These are phyloP conservation scores for Drosophila lacteicornis DNA, from an alignment of 1,140 invertebrate genomes.

Conservation along the genomic window DNA sequence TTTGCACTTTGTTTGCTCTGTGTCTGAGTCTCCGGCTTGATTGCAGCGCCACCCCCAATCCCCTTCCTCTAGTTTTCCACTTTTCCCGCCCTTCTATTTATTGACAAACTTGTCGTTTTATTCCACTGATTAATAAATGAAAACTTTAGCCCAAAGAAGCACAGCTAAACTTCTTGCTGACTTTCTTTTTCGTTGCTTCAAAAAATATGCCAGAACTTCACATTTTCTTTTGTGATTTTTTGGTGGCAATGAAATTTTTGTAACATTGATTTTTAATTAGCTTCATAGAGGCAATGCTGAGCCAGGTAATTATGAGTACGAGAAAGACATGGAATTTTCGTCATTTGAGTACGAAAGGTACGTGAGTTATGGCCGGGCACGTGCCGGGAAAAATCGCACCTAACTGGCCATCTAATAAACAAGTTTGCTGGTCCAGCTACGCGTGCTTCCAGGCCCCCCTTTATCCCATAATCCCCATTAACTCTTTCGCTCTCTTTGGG, in stretches of 20 bases:
- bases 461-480: conserved; percentile 22
- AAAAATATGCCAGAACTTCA: conserved; percentile 43
- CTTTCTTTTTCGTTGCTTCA: conserved; percentile 12
- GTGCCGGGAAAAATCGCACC: conserved; percentile 43
- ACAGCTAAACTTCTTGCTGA: conserved; percentile 54
- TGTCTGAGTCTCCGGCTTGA: conserved; percentile 76
- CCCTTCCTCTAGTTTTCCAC: neutral
- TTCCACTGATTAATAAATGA: conserved; percentile 73
- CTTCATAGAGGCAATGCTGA: conserved; percentile 1
- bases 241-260: conserved; percentile 68
- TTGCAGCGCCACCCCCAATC: conserved; percentile 56
- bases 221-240: conserved; percentile 12
- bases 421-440: conserved; percentile 56
- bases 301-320: neutral
- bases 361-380: conserved; percentile 46
- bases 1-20: conserved; percentile 70
- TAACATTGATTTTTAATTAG: conserved; percentile 79
- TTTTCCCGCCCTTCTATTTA: conserved; percentile 5
- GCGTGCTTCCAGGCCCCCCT: conserved; percentile 16
- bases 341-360: conserved; percentile 41
- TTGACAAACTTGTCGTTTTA: conserved; percentile 66
- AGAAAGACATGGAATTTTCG: conserved; percentile 5
- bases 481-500: conserved; percentile 36
- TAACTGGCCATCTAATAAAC: conserved; percentile 74
- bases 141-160: conserved; percentile 43